These are phyloP conservation scores for Micromys minutus DNA, from an alignment of 2,113 vertebrate genomes.

Conservation along the genomic window DNA sequence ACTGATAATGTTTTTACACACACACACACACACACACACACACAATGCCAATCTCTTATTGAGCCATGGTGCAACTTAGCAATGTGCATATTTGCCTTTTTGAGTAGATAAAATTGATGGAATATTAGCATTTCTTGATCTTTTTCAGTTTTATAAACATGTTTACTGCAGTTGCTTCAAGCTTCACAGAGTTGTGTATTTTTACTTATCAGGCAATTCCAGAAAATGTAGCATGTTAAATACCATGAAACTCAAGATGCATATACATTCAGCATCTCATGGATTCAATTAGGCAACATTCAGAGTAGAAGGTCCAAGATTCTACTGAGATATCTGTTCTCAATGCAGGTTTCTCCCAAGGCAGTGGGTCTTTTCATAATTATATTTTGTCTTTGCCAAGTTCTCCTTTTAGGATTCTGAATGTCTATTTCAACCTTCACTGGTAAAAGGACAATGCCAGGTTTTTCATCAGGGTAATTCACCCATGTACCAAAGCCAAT, in stretches of 20 bases:
- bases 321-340: slow-evolving; percentile 34
- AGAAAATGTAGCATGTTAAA: slow-evolving; percentile 32
- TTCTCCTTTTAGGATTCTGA: slow-evolving; percentile 47
- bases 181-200: not conserved
- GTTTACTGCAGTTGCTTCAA: not conserved
- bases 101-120: slow-evolving; percentile 20
- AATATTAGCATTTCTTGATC: slow-evolving; percentile 1
- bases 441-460: slow-evolving; percentile 28
- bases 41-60: not conserved
- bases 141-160: slow-evolving; percentile 28
- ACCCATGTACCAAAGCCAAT: slow-evolving; percentile 42
- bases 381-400: slow-evolving; percentile 49
- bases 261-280: not conserved
- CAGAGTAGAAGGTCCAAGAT: slow-evolving; percentile 39
- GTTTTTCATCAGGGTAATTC: slow-evolving; percentile 53
- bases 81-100: slow-evolving; percentile 2
- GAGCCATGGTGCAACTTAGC: not conserved
- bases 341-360: slow-evolving; percentile 26
- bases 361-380: slow-evolving; percentile 42
- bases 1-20: not conserved
- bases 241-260: not conserved
- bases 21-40: slow-evolving; percentile 14
- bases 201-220: slow-evolving; percentile 48
- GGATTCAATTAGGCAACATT: slow-evolving; percentile 59
- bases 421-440: slow-evolving; percentile 42